A percentile compares a stretch with the other conserved stretches of the same genome.
Evolutionary conservation across 2,113 vertebrate species (phyloP).

Genomic region (Australoheros scitulus): DNA sequence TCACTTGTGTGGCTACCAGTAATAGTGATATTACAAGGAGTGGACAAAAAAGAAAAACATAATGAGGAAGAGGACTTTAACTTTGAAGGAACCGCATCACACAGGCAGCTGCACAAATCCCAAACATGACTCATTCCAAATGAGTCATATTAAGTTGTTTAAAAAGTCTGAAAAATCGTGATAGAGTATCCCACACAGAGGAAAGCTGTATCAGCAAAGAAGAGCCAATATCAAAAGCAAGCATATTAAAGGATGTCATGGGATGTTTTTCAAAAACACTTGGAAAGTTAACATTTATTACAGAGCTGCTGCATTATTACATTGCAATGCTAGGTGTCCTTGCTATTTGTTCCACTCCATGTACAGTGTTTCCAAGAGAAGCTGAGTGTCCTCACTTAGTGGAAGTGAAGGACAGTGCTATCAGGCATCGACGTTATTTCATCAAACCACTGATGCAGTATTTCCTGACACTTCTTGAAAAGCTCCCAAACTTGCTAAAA

Average conservation of each 20-base stretch:
- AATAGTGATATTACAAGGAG: not conserved
- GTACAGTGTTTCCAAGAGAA: constrained; percentile 2
- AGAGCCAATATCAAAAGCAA: constrained; percentile 15
- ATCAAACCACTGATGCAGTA: constrained; percentile 2
- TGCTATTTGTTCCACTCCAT: constrained; percentile 19
- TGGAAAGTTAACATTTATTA: not conserved
- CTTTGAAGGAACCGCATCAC: constrained; percentile 4
- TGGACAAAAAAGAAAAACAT: constrained; percentile 14
- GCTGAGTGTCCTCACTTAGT: not conserved
- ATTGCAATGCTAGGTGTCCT: constrained; percentile 5
- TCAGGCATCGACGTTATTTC: constrained; percentile 23
- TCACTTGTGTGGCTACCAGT: constrained; percentile 28
- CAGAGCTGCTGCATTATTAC: not conserved
- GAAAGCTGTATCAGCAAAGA: constrained; percentile 20
- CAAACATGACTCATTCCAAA: constrained; percentile 45
- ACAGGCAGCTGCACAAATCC: constrained; percentile 39
- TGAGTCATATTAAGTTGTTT: constrained; percentile 48
- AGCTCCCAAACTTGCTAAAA: not conserved
- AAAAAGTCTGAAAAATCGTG: constrained; percentile 13
- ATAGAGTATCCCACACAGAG: constrained; percentile 20
- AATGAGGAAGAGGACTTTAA: not conserved
- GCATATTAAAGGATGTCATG: not conserved
- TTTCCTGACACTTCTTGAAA: not conserved
- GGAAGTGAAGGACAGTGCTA: constrained; percentile 27
- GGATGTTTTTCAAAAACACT: constrained; percentile 1